Evolutionary conservation across 2,797 vertebrate species (phyloP), one percentile per base, ranked within the genome.

Genomic region (Potorous gilbertii): DNA sequence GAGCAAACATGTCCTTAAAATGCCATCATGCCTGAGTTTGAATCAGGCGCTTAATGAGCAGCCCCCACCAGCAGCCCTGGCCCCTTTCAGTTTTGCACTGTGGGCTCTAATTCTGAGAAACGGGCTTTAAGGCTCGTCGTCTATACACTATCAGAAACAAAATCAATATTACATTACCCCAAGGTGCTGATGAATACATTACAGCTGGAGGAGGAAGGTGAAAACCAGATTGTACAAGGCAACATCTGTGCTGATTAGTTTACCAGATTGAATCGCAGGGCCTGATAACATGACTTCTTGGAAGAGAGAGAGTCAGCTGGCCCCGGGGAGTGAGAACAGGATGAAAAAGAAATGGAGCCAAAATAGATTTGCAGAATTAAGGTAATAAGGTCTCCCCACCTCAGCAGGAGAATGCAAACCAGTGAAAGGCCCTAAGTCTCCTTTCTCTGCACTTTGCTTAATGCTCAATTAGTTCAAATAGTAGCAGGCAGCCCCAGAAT

Each of bases 161-260:
- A 95, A 96, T 95, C 96, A 96, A 93, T 96, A 95, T 92, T 94
- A 28, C 66, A 91, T 96, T 96, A 90, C 57, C 91, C 92, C 96
- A 94, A 94, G 93, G 29, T 66, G 95, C 40, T 54, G 90, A 94
- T 93, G 91, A 96, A 96, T 94, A 90, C 3, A 56, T 95, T 97
- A 95, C n/a, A 81, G 92, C 52, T 94, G 24, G 55, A 94, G n/a
- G 90, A 96, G 11, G 24, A 21, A 96, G 31, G n/a, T 93, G 93
- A 93, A 90, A 92, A 91, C 50, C 9, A 59, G 5, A 93, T 94
- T 92, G 94, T 95, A 91, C 87, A 93, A 91, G 27, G 57, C 28
- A 97, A 95, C 90, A 94, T 96, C 93, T 97, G 90, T 92, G 56
- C 52, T 95, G 97, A 96, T 96, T 96, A 92, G 81, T 96, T 97